phyloP scores from a whole-genome alignment of 2,888 invertebrate species.

The Xestia sexstrigata region DNA sequence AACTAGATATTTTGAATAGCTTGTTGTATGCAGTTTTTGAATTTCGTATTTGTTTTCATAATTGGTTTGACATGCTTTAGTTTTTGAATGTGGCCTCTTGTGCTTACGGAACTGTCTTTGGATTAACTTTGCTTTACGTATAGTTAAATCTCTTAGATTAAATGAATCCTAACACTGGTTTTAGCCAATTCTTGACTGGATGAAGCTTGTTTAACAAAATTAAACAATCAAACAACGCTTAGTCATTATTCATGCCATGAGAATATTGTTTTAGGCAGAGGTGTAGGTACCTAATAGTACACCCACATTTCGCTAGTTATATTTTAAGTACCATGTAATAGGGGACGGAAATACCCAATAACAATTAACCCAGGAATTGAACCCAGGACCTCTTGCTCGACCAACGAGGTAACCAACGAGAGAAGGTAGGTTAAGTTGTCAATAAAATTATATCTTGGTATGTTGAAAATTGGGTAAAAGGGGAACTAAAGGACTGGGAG shows the following conservation, averaged over 20 bases:
- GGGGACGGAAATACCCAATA: too few species aligned
- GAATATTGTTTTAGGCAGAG: too few species aligned
- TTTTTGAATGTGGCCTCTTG: conserved; percentile 9
- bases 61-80: conserved; percentile 15
- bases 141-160: background rate
- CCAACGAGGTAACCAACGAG: too few species aligned
- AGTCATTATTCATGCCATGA: background rate
- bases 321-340: too few species aligned
- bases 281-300: too few species aligned
- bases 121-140: too few species aligned
- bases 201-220: background rate
- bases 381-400: too few species aligned
- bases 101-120: background rate
- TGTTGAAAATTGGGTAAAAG: background rate
- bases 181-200: background rate
- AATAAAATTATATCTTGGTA: too few species aligned
- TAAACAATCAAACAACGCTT: background rate
- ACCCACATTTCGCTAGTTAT: too few species aligned
- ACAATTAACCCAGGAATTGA: too few species aligned
- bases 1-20: conserved; percentile 31
- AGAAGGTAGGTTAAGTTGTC: too few species aligned
- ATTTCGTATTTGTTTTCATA: conserved; percentile 26
- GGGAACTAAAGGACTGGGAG: too few species aligned
- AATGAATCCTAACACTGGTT: background rate
- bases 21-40: conserved; percentile 37